Percentiles rank a stretch among this genome's conserved stretches.
These are phyloP conservation scores for Manacus vitellinus DNA, from an alignment of 2,113 vertebrate species.

Conservation along the genomic window DNA sequence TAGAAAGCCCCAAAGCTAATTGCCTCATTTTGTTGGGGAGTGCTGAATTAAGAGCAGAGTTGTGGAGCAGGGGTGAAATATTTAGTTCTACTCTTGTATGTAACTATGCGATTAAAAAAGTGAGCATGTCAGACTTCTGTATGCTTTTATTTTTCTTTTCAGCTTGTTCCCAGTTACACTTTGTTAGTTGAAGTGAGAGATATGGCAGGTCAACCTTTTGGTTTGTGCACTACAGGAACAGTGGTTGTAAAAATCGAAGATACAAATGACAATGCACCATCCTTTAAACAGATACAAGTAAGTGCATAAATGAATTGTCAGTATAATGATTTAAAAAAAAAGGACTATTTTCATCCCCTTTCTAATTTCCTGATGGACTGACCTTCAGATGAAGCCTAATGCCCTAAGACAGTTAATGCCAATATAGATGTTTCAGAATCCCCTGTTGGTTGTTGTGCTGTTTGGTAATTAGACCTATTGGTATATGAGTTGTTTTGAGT, in stretches of 20 bases:
- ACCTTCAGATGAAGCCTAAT: neutral
- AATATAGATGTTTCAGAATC: neutral
- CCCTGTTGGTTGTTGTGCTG: neutral
- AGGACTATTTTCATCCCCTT: neutral
- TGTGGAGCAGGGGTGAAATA: neutral
- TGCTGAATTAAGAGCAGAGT: neutral
- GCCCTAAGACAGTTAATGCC: neutral
- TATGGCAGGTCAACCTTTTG: constrained; percentile 72
- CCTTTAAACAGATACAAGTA: constrained; percentile 78
- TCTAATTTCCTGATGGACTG: neutral
- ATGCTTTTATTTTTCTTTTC: constrained; percentile 18
- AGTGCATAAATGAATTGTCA: constrained; percentile 31
- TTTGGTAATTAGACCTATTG: neutral
- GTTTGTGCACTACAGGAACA: constrained; percentile 80
- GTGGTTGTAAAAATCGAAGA: constrained; percentile 77
- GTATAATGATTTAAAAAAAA: neutral
- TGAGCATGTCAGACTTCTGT: neutral
- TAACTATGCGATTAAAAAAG: neutral
- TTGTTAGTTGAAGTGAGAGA: constrained; percentile 81
- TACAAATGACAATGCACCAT: constrained; percentile 86
- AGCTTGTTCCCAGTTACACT: constrained; percentile 72
- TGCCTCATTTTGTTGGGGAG: neutral
- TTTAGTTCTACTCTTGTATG: neutral
- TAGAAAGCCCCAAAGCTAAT: neutral
- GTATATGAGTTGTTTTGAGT: neutral